Evolutionary conservation across 1,140 invertebrate genomes (phyloP).

Genomic region (Halictus rubicundus): DNA sequence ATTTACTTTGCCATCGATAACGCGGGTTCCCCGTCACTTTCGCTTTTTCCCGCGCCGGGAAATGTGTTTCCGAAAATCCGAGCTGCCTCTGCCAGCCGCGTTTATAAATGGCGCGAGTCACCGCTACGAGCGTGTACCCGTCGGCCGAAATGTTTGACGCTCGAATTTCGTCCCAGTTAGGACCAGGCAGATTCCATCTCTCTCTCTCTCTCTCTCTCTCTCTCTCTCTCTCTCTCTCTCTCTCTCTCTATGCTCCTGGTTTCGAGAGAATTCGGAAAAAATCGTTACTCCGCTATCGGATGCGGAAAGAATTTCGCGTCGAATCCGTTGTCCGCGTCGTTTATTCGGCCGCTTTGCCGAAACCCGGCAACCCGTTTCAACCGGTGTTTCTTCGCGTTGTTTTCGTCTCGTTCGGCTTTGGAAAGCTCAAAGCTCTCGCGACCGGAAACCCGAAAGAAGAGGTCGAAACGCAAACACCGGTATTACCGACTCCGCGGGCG

Average conservation of each 20-base stretch:
- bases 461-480: conserved; percentile 6
- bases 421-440: conserved; percentile 2
- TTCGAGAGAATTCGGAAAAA: not conserved
- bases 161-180: not conserved
- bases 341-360: not conserved
- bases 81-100: not conserved
- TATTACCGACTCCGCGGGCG: not conserved
- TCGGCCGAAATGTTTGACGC: conserved; percentile 2
- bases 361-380: too few relatives aligned
- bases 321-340: not conserved
- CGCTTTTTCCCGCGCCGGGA: conserved; percentile 31
- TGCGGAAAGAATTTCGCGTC: not conserved
- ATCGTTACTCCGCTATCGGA: not conserved
- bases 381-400: not conserved
- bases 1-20: conserved; percentile 56
- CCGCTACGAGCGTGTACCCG: conserved; percentile 3
- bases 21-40: conserved; percentile 54
- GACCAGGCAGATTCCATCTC: not conserved
- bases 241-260: not conserved
- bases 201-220: too few relatives aligned
- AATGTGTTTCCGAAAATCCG: conserved; percentile 20
- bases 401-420: too few relatives aligned
- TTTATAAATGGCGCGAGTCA: not conserved
- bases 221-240: not conserved
- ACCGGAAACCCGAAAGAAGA: not conserved